phyloP scores from a whole-genome alignment of 2,888 invertebrate genomes.

The Morpho helenor region DNA sequence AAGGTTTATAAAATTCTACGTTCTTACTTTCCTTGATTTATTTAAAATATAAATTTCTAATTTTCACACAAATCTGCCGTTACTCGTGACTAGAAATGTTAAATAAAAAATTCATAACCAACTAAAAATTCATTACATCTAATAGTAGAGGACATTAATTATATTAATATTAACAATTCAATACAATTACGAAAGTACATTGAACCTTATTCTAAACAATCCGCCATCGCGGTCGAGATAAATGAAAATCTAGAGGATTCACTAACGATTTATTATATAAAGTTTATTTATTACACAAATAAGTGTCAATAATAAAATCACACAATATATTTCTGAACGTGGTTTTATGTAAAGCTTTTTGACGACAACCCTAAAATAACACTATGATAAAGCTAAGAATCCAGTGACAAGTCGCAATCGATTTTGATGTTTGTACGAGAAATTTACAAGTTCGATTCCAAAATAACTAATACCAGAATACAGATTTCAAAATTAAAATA shows the following conservation, averaged over 20 bases:
- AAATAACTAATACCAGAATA: too few relatives aligned
- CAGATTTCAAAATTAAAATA: too few relatives aligned
- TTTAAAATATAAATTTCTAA: constrained; percentile 32
- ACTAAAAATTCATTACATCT: constrained; percentile 55
- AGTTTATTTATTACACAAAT: constrained; percentile 1
- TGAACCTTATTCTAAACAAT: constrained; percentile 45
- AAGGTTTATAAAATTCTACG: too few relatives aligned
- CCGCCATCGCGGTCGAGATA: constrained; percentile 19
- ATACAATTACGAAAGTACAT: constrained; percentile 33
- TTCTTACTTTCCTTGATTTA: not conserved
- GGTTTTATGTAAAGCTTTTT: too few relatives aligned
- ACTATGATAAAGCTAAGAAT: too few relatives aligned
- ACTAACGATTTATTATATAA: constrained; percentile 21
- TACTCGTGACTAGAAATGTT: constrained; percentile 73
- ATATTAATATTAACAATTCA: constrained; percentile 39
- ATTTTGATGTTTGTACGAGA: too few relatives aligned
- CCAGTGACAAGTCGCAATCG: too few relatives aligned
- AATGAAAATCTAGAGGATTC: constrained; percentile 20
- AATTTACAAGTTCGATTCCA: too few relatives aligned
- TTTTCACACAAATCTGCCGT: constrained; percentile 51
- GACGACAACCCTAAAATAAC: too few relatives aligned
- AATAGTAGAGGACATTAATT: constrained; percentile 56
- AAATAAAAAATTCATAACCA: constrained; percentile 54
- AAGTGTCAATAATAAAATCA: not conserved
- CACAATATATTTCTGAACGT: constrained; percentile 3